A percentile compares a stretch with the other conserved stretches of the same genome.
Conservation (phyloP, 2,888 invertebrate genomes). For the Sinelater perroti region DNA sequence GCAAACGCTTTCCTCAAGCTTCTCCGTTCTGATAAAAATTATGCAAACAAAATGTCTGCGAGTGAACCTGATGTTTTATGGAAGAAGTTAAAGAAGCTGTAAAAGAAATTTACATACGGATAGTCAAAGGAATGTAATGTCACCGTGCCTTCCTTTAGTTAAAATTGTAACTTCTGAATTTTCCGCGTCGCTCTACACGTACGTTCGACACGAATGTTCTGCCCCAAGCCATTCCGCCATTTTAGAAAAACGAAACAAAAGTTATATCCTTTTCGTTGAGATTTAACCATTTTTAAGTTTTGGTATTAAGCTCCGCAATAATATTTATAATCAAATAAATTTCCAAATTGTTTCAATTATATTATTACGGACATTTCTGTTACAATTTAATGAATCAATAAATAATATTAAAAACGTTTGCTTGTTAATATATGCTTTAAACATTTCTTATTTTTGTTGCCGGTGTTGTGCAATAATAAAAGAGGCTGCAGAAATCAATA, state of each 20-base stretch:
- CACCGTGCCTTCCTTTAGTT: constrained; percentile 29
- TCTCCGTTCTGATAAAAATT: constrained; percentile 27
- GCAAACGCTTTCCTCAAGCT: constrained; percentile 20
- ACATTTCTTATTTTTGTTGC: too few species aligned
- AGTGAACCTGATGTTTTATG: constrained; percentile 35
- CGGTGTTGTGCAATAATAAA: too few species aligned
- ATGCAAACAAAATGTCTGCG: constrained; percentile 35
- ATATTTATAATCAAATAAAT: too few species aligned
- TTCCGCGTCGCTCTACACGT: constrained; percentile 19
- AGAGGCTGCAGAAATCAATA: too few species aligned
- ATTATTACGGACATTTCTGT: too few species aligned
- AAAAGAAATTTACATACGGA: constrained; percentile 37
- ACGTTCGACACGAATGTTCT: constrained; percentile 14
- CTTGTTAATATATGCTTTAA: too few species aligned
- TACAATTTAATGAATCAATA: too few species aligned
- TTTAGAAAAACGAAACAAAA: constrained; percentile 9
- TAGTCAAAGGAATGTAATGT: constrained; percentile 36
- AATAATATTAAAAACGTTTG: too few species aligned
- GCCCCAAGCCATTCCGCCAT: constrained; percentile 8
- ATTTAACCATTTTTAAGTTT: too few species aligned
- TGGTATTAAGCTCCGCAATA: too few species aligned
- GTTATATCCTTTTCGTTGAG: too few species aligned
- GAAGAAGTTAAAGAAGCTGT: constrained; percentile 36
- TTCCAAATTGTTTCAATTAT: too few species aligned
- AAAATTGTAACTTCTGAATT: constrained; percentile 32